Conservation (phyloP, 2,113 vertebrate species). For the Carettochelys insculpta region DNA sequence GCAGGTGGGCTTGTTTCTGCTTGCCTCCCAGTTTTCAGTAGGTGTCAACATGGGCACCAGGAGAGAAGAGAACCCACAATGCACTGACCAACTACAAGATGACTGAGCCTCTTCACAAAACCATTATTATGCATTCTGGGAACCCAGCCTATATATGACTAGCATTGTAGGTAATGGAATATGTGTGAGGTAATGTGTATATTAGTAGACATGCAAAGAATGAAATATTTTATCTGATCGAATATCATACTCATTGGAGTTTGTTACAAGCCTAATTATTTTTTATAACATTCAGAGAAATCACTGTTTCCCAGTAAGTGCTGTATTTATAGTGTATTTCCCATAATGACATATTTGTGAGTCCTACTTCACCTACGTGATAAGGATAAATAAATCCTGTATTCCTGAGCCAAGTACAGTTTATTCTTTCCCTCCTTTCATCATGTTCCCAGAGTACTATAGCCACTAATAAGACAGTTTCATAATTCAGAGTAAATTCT, state of each 20-base stretch:
- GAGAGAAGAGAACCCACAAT: not conserved
- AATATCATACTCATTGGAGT: not conserved
- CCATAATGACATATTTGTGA: not conserved
- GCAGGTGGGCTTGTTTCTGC: too few relatives aligned
- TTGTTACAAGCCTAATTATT: not conserved
- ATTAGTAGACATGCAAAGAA: not conserved
- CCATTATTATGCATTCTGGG: not conserved
- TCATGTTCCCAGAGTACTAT: not conserved
- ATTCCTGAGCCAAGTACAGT: not conserved
- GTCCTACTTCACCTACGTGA: not conserved
- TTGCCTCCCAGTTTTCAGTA: too few relatives aligned
- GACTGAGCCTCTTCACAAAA: not conserved
- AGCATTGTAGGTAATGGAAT: not conserved
- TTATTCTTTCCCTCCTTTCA: not conserved
- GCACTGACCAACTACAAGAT: not conserved
- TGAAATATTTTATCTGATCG: not conserved
- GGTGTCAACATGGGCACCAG: not conserved
- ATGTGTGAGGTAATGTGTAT: not conserved
- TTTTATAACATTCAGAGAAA: not conserved
- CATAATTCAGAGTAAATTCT: not conserved
- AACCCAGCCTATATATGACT: not conserved
- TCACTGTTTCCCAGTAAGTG: not conserved
- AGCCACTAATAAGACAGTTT: not conserved
- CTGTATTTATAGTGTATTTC: not conserved
- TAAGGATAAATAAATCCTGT: not conserved